Percentiles rank a stretch among this genome's conserved stretches.
Evolutionary conservation across 1,140 invertebrate species (phyloP).

Genomic region (Magallana gigas): DNA sequence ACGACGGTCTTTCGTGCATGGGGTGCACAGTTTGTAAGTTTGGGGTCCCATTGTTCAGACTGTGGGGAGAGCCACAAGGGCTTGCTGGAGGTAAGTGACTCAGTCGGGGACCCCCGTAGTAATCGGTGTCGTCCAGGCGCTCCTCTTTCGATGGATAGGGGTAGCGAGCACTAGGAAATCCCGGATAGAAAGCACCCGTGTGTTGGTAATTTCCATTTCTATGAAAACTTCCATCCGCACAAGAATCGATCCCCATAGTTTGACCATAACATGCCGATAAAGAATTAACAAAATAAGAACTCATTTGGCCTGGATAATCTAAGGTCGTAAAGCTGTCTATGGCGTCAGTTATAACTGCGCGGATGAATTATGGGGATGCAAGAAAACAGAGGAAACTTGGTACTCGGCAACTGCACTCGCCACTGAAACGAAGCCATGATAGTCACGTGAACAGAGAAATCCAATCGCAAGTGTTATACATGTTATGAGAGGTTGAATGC

Average conservation of each 20-base stretch:
- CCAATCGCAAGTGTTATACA: constrained; percentile 52
- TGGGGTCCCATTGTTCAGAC: constrained; percentile 59
- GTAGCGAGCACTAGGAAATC: constrained; percentile 66
- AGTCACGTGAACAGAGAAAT: constrained; percentile 53
- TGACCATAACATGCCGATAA: constrained; percentile 76
- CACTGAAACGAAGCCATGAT: constrained; percentile 63
- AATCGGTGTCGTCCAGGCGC: constrained; percentile 68
- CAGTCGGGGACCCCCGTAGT: constrained; percentile 68
- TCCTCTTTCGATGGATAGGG: constrained; percentile 67
- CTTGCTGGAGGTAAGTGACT: constrained; percentile 70
- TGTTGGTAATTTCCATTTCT: constrained; percentile 68
- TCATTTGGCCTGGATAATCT: constrained; percentile 71
- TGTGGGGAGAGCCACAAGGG: constrained; percentile 69
- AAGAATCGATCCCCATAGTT: constrained; percentile 71
- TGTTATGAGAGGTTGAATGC: constrained; percentile 37
- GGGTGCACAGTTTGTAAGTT: constrained; percentile 64
- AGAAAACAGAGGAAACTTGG: constrained; percentile 49
- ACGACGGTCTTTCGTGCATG: constrained; percentile 63
- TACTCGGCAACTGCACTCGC: constrained; percentile 51
- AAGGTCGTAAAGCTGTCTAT: constrained; percentile 73
- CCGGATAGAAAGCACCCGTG: constrained; percentile 67
- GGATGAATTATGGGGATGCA: constrained; percentile 70
- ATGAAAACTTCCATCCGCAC: constrained; percentile 68
- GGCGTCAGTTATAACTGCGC: constrained; percentile 63
- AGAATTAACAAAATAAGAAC: constrained; percentile 77